Conservation (phyloP, 2,113 vertebrate genomes). For the Prunella himalayana region DNA sequence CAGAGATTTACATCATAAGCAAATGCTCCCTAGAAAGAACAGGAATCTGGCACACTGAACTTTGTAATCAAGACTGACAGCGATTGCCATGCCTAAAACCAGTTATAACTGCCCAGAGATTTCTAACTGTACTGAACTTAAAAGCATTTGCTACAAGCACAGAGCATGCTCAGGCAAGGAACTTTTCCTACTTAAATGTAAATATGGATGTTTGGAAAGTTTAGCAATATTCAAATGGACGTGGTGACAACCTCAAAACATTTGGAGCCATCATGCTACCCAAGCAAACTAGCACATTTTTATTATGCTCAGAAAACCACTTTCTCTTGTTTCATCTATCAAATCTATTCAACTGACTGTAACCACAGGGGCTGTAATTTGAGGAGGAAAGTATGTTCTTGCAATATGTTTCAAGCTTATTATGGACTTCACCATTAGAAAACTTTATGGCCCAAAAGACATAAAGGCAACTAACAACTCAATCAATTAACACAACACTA, state of each 20-base stretch:
- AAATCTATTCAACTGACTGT: neutral
- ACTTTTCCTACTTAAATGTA: neutral
- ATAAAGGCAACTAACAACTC: neutral
- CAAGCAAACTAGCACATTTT: neutral
- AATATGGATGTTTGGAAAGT: neutral
- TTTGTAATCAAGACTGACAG: neutral
- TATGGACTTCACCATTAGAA: neutral
- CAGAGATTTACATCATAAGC: neutral
- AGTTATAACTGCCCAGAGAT: neutral
- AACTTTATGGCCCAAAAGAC: neutral
- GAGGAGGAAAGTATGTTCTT: neutral
- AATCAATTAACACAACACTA: neutral
- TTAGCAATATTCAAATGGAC: neutral
- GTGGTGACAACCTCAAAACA: neutral
- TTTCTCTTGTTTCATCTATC: neutral
- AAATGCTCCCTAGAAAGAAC: neutral
- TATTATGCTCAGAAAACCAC: neutral
- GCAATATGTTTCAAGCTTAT: neutral
- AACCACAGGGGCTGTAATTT: neutral
- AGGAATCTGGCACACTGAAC: neutral
- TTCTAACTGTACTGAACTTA: neutral
- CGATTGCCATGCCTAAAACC: rapidly evolving
- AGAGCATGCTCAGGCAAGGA: neutral
- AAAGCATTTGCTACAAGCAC: neutral
- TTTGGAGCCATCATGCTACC: neutral